Percentiles rank a stretch among this genome's conserved stretches.
These are phyloP conservation scores for Tympanoctomys barrerae DNA, from an alignment of 2,797 vertebrate species.

Conservation along the genomic window DNA sequence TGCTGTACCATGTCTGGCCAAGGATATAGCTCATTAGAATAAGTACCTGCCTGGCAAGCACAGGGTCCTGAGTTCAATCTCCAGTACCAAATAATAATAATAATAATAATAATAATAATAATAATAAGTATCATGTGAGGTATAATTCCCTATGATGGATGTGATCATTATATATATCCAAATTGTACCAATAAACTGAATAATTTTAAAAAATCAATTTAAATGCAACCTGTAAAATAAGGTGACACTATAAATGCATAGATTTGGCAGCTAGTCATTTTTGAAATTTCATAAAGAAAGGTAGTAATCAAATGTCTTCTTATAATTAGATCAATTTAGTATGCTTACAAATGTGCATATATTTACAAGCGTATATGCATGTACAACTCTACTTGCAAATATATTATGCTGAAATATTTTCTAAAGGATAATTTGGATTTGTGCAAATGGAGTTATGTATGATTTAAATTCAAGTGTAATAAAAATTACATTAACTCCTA, in stretches of 20 bases:
- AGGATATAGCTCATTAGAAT: no score
- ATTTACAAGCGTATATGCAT: not conserved
- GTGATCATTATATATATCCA: not conserved
- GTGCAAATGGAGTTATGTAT: not conserved
- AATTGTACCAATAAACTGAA: not conserved
- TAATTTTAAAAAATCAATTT: not conserved
- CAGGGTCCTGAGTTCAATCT: no score
- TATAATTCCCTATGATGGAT: not conserved
- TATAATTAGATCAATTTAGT: not conserved
- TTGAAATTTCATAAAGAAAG: not conserved
- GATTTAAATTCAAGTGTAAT: not conserved
- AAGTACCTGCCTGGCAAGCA: no score
- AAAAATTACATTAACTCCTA: conserved; percentile 29
- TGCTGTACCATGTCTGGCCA: not conserved
- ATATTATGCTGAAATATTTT: not conserved
- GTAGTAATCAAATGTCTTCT: not conserved
- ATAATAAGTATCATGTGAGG: not conserved
- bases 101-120: not conserved
- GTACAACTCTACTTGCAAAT: not conserved
- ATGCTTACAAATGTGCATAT: not conserved
- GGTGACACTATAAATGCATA: not conserved
- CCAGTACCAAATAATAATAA: no score
- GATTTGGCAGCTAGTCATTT: not conserved
- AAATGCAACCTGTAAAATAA: not conserved
- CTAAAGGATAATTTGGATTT: not conserved